A percentile compares a stretch with the other conserved stretches of the same genome.
These are phyloP conservation scores for Aromia moschata DNA, from an alignment of 2,888 invertebrate genomes.

Conservation along the genomic window DNA sequence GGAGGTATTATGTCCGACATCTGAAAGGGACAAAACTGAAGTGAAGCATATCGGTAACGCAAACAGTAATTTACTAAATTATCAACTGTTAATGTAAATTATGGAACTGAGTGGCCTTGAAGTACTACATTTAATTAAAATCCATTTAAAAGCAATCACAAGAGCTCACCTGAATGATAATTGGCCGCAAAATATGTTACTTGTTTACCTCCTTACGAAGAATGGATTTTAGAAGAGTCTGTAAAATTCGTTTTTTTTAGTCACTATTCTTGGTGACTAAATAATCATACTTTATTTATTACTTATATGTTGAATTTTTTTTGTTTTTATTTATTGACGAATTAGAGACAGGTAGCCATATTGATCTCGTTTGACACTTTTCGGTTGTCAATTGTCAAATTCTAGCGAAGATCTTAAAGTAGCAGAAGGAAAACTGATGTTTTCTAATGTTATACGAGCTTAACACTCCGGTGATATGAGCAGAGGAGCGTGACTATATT, in stretches of 20 bases:
- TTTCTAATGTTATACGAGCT: too few relatives aligned
- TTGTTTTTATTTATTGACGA: conserved; percentile 29
- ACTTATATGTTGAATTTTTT: too few relatives aligned
- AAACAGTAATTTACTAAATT: not conserved
- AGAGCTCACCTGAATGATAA: conserved; percentile 20
- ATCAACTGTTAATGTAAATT: too few relatives aligned
- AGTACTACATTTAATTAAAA: conserved; percentile 1
- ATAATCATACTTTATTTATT: too few relatives aligned
- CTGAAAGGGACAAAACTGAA: conserved; percentile 33
- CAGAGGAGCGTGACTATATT: too few relatives aligned
- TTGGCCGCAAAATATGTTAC: conserved; percentile 18
- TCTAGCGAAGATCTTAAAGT: too few relatives aligned
- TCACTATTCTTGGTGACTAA: too few relatives aligned
- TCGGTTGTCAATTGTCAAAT: conserved; percentile 9
- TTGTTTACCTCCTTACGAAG: not conserved
- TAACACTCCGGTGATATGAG: too few relatives aligned
- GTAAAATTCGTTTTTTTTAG: not conserved
- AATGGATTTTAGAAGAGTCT: not conserved
- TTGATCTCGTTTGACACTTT: conserved; percentile 31
- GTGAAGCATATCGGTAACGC: not conserved
- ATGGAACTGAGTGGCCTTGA: conserved; percentile 12
- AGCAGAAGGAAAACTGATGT: too few relatives aligned
- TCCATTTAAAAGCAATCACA: conserved; percentile 2
- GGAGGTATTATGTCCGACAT: conserved; percentile 67
- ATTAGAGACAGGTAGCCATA: conserved; percentile 29